Base-by-base conservation (phyloP, 2,888 invertebrate species). In the Psococerastis gibbosa region DNA sequence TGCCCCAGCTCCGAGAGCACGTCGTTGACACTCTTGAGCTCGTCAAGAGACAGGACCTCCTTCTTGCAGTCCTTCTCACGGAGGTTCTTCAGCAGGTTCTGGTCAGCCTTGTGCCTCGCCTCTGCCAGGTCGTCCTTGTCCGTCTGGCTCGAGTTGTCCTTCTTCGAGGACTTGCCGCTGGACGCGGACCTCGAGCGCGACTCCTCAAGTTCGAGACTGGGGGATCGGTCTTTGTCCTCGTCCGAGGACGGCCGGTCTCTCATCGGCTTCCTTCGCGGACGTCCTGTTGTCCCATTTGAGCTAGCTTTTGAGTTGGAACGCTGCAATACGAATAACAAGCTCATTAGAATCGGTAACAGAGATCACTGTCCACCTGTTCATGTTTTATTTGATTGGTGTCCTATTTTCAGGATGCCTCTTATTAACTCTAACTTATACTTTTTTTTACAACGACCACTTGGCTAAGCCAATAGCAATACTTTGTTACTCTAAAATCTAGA, bases 141-240 rank as follows among this genome's bases (percentile, higher is more conserved):
- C 1, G 75, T 75, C 54, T 75, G 75, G 57, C 75, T 73, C 50
- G 67, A 71, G 3, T 73, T 70, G 51, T 76, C 75, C 45, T 70
- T 64, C 53, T 74, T 75, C 2, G 65, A 66, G 4, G 71, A 69
- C 35, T 67, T 63, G 34, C 70, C 71, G 23, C 70, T 63, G 46
- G 63, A 67, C 35, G 67, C 64, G 22, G 68, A 67, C 49, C 65
- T 68, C 48, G 66, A 61, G 48, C 65, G 66, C 6, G 67, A 52
- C 43, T 65, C 65, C 41, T 66, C 65, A 35, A 68, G 66, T 43
- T 69, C 67, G 45, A 58, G 57, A 34, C 57, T 56, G 41, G 51
- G 51, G 1, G 58, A 49, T 41, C 59, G 45, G 42, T 61, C 60
- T 43, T 55, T 52, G 15, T 63, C 60, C 50, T 63, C 62, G 46